Percentiles rank a stretch among this genome's conserved stretches.
Evolutionary conservation across 2,113 vertebrate genomes (phyloP).

Genomic region (Spheniscus mendiculus): DNA sequence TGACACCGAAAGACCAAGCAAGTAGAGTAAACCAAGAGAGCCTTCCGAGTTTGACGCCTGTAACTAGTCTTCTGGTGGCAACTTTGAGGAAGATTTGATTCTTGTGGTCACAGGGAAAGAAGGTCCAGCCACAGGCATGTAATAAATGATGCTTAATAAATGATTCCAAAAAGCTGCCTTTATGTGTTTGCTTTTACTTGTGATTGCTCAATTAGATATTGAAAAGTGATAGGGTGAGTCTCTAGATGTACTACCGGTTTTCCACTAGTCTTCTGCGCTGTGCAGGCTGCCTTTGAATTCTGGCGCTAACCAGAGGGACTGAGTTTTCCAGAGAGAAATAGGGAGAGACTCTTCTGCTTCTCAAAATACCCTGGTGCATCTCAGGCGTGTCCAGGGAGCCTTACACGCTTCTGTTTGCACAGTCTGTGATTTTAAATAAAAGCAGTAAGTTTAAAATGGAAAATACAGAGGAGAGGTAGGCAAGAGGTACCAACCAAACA

Average conservation of each 20-base stretch:
- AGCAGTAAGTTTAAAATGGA: not conserved
- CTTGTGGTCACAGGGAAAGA: slow-evolving; percentile 46
- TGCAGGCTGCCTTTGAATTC: not conserved
- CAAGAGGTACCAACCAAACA: not conserved
- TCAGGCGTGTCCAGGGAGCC: not conserved
- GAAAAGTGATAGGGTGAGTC: not conserved
- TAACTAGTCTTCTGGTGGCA: not conserved
- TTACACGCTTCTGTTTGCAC: not conserved
- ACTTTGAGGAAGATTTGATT: slow-evolving; percentile 39
- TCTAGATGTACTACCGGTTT: not conserved
- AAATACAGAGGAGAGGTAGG: not conserved
- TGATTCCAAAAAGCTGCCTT: slow-evolving; percentile 57
- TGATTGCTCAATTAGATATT: not conserved
- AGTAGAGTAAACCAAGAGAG: not conserved
- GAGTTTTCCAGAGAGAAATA: not conserved
- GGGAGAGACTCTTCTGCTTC: not conserved
- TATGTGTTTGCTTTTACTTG: slow-evolving; percentile 52
- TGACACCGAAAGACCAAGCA: not conserved
- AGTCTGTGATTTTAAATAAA: not conserved
- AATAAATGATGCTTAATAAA: slow-evolving; percentile 66
- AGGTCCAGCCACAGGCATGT: slow-evolving; percentile 48
- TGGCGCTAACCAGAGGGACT: not conserved
- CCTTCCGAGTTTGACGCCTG: not conserved
- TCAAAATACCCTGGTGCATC: not conserved
- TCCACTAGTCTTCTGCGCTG: not conserved